These are phyloP conservation scores for Merluccius polli DNA, from an alignment of 2,797 vertebrate species.

Conservation along the genomic window DNA sequence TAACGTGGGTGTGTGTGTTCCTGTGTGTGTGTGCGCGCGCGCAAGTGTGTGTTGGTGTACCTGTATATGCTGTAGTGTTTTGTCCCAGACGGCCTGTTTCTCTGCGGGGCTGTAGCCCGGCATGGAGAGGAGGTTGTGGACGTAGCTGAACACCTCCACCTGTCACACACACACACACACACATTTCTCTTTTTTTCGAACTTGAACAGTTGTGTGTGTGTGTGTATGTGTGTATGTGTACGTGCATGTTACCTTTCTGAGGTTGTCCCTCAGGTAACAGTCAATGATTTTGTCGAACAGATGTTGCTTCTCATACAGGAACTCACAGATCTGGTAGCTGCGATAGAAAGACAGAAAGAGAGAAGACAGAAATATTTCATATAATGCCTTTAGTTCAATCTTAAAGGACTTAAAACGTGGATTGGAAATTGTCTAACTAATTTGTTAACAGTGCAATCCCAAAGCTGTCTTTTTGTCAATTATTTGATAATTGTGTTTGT, in stretches of 20 bases:
- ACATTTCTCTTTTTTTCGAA: neutral
- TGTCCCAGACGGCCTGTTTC: conserved; percentile 81
- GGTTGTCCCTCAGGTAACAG: conserved; percentile 89
- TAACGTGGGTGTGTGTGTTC: conserved; percentile 4
- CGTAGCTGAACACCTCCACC: conserved; percentile 91
- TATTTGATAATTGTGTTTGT: no score
- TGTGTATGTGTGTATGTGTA: neutral
- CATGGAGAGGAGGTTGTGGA: conserved; percentile 93
- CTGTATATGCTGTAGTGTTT: conserved; percentile 82
- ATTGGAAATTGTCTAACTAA: no score
- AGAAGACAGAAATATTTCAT: no score
- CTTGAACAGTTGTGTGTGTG: neutral
- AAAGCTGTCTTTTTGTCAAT: no score
- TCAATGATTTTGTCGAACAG: conserved; percentile 86
- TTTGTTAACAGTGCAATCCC: no score
- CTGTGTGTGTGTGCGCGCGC: neutral
- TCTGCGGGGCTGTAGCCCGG: conserved; percentile 87
- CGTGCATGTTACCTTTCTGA: conserved; percentile 81
- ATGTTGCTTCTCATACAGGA: conserved; percentile 91
- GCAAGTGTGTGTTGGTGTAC: conserved; percentile 52
- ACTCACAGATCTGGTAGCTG: conserved; percentile 96
- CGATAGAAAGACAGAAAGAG: neutral
- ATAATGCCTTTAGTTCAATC: no score
- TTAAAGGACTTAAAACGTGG: no score
- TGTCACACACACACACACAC: conserved; percentile 44